phyloP scores from a whole-genome alignment of 37 sponge, comb jelly and placozoan genomes.

The Diacarnus erythraeanus region DNA sequence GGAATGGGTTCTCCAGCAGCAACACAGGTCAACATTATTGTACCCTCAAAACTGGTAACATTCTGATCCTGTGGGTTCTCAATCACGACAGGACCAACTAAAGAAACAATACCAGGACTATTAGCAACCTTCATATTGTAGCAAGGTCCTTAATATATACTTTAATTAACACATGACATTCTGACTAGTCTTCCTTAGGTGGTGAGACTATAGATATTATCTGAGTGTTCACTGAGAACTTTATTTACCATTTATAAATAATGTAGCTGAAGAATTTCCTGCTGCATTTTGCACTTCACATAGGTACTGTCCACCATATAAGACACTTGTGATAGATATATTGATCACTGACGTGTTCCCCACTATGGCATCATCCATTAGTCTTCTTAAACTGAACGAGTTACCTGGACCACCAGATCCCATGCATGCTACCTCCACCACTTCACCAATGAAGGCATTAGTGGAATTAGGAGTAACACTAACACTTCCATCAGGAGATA shows the following conservation, averaged over 20 bases:
- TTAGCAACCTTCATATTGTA: too few species aligned
- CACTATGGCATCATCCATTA: background rate
- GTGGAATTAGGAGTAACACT: background rate
- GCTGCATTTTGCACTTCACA: slow-evolving; percentile 69
- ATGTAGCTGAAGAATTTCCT: slow-evolving; percentile 15
- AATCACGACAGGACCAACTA: slow-evolving; percentile 49
- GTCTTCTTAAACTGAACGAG: slow-evolving; percentile 22
- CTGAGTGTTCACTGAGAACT: background rate
- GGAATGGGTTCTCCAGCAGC: slow-evolving; percentile 50
- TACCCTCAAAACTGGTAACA: slow-evolving; percentile 5
- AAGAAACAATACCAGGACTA: too few species aligned
- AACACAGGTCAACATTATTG: slow-evolving; percentile 22
- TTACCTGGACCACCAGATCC: slow-evolving; percentile 64
- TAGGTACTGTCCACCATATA: slow-evolving; percentile 60
- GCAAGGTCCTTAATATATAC: too few species aligned
- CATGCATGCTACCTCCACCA: slow-evolving; percentile 35
- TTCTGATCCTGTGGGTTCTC: slow-evolving; percentile 12
- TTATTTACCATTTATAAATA: slow-evolving; percentile 17
- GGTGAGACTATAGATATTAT: slow-evolving; percentile 13
- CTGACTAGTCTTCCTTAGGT: background rate
- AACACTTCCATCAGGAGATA: slow-evolving; percentile 19
- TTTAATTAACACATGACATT: too few species aligned
- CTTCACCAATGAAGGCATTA: background rate
- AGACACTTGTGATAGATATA: background rate
- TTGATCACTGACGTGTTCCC: background rate